Base-by-base conservation (phyloP, 2,888 invertebrate species). In the Oconnorella tubifera region DNA sequence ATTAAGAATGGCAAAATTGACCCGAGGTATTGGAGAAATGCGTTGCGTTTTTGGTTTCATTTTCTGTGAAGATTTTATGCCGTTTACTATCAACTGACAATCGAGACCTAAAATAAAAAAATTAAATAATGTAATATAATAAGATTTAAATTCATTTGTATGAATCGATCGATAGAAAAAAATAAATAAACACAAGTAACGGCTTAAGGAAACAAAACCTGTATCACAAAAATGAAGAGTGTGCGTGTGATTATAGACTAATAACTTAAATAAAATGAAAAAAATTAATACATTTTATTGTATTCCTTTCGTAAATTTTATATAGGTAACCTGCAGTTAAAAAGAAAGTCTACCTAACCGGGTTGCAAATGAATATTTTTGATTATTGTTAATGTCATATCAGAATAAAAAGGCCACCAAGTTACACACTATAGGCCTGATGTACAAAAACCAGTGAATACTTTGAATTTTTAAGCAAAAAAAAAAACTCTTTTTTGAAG, bases 31-130 rank as follows among this genome's bases (percentile, higher is more conserved):
- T 14, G 40, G 40, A 6, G 40, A 40, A 19, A 40, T 6, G 6
- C 40, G 40, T 14, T 40, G 40, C 6, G 6, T 40, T 14, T 14
- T 40, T 14, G 40, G 40, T 14, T 28, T 23, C 33, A n/a, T 40
- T 50, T 63, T 32, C 27, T 27, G 58, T 27, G 28, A 51, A n/a
- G n/a, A n/a, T 4, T 68, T 62, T 2, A 68, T 28, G 6, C 59
- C 49, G 49, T 63, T 59, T 27, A 66, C 50, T 3, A 69, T 58
- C n/a, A 72, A 33, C 29, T 66, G 66, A 48, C 72, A 71, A 61
- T 73, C 73, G 14, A 71, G 69, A 57, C 73, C 73, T 73, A 63
- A 25, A 57, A 4, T 19, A 25, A 56, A 14, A 6, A 40, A 40
- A 40, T 40, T 40, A 6, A 14, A 14, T 6, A 40, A 14, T 14